A percentile compares a stretch with the other conserved stretches of the same genome.
Conservation (phyloP, 2,113 vertebrate species). For the Heterocephalus glaber region DNA sequence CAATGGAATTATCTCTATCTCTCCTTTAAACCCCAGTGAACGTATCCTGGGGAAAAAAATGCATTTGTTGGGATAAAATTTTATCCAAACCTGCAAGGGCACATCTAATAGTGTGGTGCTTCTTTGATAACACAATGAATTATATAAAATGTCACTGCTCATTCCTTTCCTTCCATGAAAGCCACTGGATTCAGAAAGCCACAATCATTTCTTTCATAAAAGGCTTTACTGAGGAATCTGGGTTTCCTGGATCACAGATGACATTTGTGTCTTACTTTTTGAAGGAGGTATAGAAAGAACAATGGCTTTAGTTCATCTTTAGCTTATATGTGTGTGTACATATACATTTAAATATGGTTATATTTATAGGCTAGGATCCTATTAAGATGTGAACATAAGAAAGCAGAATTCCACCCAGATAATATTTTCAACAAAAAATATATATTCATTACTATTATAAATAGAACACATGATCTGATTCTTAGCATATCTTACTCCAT, state of each 20-base stretch:
- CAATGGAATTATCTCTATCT: conserved; percentile 65
- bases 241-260: not conserved
- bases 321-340: not conserved
- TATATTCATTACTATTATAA: not conserved
- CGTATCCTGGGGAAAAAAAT: not conserved
- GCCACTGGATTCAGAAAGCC: not conserved
- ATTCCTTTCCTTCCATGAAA: not conserved
- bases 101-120: conserved; percentile 8
- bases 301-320: not conserved
- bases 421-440: not conserved
- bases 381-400: not conserved
- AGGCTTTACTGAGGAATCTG: not conserved
- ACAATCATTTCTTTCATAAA: not conserved
- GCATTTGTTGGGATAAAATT: conserved; percentile 59
- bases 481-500: rapidly evolving
- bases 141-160: conserved; percentile 30
- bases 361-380: not conserved
- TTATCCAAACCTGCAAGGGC: conserved; percentile 44
- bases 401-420: not conserved
- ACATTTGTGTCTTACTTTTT: not conserved
- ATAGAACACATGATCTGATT: not conserved
- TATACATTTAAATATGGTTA: not conserved
- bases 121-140: conserved; percentile 40
- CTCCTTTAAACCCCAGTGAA: conserved; percentile 59
- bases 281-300: not conserved